phyloP scores from a whole-genome alignment of 2,888 invertebrate species.

The Lasius platythorax region DNA sequence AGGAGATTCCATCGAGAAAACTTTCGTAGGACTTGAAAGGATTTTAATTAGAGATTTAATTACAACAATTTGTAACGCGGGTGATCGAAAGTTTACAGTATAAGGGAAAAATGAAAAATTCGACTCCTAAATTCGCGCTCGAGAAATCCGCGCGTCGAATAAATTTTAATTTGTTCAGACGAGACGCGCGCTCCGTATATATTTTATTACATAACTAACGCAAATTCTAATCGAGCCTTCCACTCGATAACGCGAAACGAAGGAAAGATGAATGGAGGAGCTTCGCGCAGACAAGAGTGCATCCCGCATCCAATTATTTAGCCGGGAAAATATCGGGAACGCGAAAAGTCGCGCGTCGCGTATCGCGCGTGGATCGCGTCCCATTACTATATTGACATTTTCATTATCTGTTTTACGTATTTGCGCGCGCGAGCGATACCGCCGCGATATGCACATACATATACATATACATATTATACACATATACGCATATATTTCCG shows the following conservation, averaged over 20 bases:
- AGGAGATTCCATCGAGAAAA: background rate
- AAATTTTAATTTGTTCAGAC: background rate
- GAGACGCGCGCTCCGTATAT: background rate
- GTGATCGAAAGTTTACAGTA: background rate
- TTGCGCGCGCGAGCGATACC: constrained; percentile 11
- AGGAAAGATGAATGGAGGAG: background rate
- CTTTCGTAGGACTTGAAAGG: background rate
- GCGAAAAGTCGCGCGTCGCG: background rate
- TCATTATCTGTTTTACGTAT: constrained; percentile 49
- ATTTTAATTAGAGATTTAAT: background rate
- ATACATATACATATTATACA: background rate
- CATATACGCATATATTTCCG: background rate
- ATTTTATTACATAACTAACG: background rate
- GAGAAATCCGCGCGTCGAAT: background rate
- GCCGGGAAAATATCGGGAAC: background rate
- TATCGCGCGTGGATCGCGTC: constrained; percentile 36
- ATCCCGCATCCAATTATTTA: constrained; percentile 21
- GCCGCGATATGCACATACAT: background rate
- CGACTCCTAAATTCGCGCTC: background rate
- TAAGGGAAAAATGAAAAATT: background rate
- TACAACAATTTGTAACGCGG: background rate
- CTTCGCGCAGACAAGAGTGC: background rate
- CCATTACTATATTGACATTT: constrained; percentile 45
- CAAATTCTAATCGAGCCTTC: constrained; percentile 29
- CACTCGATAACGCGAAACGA: constrained; percentile 33